Percentiles rank a stretch among this genome's conserved stretches.
phyloP scores from a whole-genome alignment of 2,888 invertebrate species.

The Drosophila eohydei region DNA sequence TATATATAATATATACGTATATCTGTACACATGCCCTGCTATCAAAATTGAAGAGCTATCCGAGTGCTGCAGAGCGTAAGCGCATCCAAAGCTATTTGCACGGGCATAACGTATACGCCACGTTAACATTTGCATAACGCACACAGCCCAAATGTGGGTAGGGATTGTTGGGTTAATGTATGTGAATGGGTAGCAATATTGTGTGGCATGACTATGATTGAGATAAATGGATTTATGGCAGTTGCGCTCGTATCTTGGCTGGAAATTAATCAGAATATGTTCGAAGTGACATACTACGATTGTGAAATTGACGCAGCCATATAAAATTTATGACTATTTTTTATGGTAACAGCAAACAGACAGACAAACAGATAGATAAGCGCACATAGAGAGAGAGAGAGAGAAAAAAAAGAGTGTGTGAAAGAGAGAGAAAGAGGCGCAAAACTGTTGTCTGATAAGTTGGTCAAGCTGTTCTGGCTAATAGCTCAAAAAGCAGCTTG shows the following conservation, averaged over 20 bases:
- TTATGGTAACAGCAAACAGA: slow-evolving; percentile 31
- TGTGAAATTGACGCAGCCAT: slow-evolving; percentile 72
- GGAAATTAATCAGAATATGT: slow-evolving; percentile 75
- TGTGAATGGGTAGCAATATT: slow-evolving; percentile 30
- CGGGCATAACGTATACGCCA: slow-evolving; percentile 66
- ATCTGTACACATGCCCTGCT: slow-evolving; percentile 2
- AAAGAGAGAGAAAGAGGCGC: not conserved
- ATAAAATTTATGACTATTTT: slow-evolving; percentile 67
- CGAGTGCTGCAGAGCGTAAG: slow-evolving; percentile 1
- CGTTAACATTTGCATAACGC: slow-evolving; percentile 69
- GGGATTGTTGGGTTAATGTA: slow-evolving; percentile 8
- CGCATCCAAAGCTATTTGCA: slow-evolving; percentile 57
- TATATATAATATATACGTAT: not conserved
- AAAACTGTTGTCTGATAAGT: slow-evolving; percentile 34
- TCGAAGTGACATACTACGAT: slow-evolving; percentile 71
- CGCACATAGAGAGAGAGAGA: not conserved
- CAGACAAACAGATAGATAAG: slow-evolving; percentile 7
- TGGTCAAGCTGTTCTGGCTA: slow-evolving; percentile 19
- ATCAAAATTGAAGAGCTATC: slow-evolving; percentile 14
- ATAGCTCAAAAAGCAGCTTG: slow-evolving; percentile 7
- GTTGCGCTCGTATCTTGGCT: slow-evolving; percentile 60
- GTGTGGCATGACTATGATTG: slow-evolving; percentile 69
- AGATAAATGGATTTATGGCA: slow-evolving; percentile 77
- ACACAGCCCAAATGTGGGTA: slow-evolving; percentile 20
- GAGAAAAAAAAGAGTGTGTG: not conserved